Evolutionary conservation across 2,888 invertebrate genomes (phyloP).

Genomic region (Tetramorium bicarinatum): DNA sequence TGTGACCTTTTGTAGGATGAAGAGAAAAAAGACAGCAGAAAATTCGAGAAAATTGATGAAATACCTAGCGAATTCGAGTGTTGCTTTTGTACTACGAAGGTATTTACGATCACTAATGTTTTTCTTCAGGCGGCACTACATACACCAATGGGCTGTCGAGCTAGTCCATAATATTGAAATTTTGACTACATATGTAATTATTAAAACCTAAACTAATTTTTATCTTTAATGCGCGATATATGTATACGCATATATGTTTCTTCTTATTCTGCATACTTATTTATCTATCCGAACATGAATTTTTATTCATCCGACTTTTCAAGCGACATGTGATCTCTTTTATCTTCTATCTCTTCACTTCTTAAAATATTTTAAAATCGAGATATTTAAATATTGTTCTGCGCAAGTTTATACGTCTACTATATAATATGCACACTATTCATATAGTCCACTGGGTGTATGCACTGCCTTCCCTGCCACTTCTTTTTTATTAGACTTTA

Average conservation of each 20-base stretch:
- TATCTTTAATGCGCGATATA: conserved; percentile 21
- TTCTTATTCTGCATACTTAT: conserved; percentile 21
- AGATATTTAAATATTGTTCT: neutral
- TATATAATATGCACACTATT: conserved; percentile 23
- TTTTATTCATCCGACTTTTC: neutral
- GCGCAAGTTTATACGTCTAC: neutral
- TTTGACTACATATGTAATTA: neutral
- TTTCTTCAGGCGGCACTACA: conserved; percentile 75
- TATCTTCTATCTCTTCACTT: neutral
- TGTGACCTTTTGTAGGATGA: conserved; percentile 86
- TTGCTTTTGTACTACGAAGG: conserved; percentile 98
- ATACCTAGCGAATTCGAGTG: conserved; percentile 98
- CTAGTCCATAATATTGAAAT: conserved; percentile 41
- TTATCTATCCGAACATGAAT: neutral
- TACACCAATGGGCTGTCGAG: conserved; percentile 75
- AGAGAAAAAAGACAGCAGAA: conserved; percentile 90
- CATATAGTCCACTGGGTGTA: conserved; percentile 74
- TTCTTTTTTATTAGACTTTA: conserved; percentile 57
- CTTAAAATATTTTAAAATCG: neutral
- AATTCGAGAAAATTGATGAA: conserved; percentile 93
- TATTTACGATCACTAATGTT: conserved; percentile 87
- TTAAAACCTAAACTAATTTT: neutral
- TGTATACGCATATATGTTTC: conserved; percentile 13
- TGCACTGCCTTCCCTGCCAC: conserved; percentile 69
- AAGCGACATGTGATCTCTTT: neutral